Evolutionary conservation across 2,888 invertebrate species (phyloP), one percentile per base, ranked within the genome.

Genomic region (Philopedon plagiatum): DNA sequence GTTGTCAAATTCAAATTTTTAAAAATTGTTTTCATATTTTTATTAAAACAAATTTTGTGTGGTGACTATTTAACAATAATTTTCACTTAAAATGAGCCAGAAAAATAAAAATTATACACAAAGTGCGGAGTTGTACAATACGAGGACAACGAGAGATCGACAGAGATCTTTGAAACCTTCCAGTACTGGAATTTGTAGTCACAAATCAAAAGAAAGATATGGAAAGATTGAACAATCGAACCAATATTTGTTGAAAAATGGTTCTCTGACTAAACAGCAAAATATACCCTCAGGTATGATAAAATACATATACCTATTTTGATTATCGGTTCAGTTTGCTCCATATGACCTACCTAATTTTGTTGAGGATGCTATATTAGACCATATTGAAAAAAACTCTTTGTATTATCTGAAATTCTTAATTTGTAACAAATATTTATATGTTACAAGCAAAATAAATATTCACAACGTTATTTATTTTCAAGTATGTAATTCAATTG

Each of bases 201-300:
- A 37, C n/a, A 54, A 39, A 51, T 39, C 46, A 0, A 58, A 78
- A 70, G 62, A 68, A 41, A 49, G 44, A 5, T 11, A 11, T n/a
- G 54, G 73, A 69, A 66, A 71, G 34, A 23, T 60, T 61, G 54
- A 44, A 61, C 39, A 75, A 54, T 46, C 71, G 26, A 76, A 75
- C 61, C 73, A 77, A 60, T 74, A 74, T 29, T 60, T 74, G 26
- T 68, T 68, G 11, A 78, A 67, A 73, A 49, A 56, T 26, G 71
- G 64, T 37, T 56, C 71, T 7, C 72, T 62, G 9, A 56, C 64
- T 9, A 78, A 78, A 61, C 77, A 78, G 57, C 77, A 75, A 62
- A 77, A 76, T 64, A 23, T 78, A 19, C 68, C 64, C 1, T 62
- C 76, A 68, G 51, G 60, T 41, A 65, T 58, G 18, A 29, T 18